phyloP scores from a whole-genome alignment of 1,140 invertebrate genomes.

The Drosophila bipectinata region DNA sequence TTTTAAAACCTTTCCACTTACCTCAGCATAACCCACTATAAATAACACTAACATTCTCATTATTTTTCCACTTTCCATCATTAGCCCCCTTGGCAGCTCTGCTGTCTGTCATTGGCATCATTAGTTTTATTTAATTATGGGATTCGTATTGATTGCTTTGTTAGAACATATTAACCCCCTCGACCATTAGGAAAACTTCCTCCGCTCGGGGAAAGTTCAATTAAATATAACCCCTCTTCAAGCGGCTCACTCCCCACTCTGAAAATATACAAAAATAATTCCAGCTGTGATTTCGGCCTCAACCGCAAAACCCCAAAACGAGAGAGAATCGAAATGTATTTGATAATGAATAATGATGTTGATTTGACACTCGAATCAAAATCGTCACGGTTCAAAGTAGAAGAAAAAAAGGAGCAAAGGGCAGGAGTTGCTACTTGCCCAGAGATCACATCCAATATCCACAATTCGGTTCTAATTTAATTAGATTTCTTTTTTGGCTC shows the following conservation, averaged over 20 bases:
- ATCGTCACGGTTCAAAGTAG: conserved; percentile 62
- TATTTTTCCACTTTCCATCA: conserved; percentile 45
- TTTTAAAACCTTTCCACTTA: conserved; percentile 15
- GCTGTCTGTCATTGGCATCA: conserved; percentile 75
- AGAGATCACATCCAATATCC: conserved; percentile 21
- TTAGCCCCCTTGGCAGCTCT: conserved; percentile 50
- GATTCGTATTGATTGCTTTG: conserved; percentile 81
- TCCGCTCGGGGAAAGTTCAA: conserved; percentile 67
- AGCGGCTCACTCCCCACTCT: conserved; percentile 14
- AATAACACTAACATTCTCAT: conserved; percentile 26
- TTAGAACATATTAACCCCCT: conserved; percentile 76
- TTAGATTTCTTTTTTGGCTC: conserved; percentile 59
- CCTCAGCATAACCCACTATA: conserved; percentile 17
- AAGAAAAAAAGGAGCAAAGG: conserved; percentile 1
- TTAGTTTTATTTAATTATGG: conserved; percentile 83
- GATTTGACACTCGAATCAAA: conserved; percentile 76
- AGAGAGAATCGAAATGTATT: conserved; percentile 59
- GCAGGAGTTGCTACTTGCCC: conserved; percentile 53
- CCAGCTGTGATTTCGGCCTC: conserved; percentile 69
- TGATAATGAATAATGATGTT: conserved; percentile 83
- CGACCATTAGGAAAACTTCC: conserved; percentile 11
- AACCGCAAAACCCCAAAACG: conserved; percentile 64
- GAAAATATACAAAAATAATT: conserved; percentile 10
- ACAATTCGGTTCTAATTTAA: conserved; percentile 71
- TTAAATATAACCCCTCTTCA: conserved; percentile 57